Conservation (phyloP, 1,140 invertebrate genomes). For the Anagrus nilaparvatae region DNA sequence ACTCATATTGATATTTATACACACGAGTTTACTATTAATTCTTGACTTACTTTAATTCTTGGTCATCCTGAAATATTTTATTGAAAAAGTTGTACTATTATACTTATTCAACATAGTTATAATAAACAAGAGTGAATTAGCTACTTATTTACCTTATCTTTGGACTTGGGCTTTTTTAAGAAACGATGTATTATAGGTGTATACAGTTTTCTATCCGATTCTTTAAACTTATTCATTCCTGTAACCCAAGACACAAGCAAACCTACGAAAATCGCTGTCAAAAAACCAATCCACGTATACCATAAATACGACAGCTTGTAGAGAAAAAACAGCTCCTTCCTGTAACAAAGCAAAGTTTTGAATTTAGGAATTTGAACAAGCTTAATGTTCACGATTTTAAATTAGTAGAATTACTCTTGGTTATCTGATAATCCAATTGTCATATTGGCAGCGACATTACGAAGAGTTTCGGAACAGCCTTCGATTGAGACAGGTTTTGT, state of each 20-base stretch:
- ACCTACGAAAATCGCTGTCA: slow-evolving; percentile 57
- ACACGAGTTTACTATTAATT: no score
- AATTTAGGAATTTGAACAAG: no score
- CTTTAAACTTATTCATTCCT: slow-evolving; percentile 38
- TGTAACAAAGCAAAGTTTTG: slow-evolving; percentile 22
- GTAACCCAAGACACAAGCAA: slow-evolving; percentile 59
- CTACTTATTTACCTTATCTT: no score
- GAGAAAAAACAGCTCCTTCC: slow-evolving; percentile 44
- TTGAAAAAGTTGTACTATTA: no score
- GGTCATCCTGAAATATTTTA: no score
- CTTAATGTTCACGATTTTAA: no score
- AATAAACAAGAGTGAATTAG: no score
- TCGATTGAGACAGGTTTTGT: slow-evolving; percentile 49
- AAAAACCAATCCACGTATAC: slow-evolving; percentile 56
- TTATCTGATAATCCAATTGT: slow-evolving; percentile 21
- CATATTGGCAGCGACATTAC: slow-evolving; percentile 19
- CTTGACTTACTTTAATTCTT: no score
- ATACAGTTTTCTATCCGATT: slow-evolving; percentile 31
- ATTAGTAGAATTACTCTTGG: slow-evolving; percentile 19
- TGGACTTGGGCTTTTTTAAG: no score
- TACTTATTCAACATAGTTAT: no score
- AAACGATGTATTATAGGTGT: slow-evolving; percentile 31
- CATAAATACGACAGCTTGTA: slow-evolving; percentile 57
- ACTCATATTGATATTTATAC: no score
- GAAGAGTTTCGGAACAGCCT: slow-evolving; percentile 44